Percentiles rank a stretch among this genome's conserved stretches.
Conservation (phyloP, 2,888 invertebrate species). For the Chaetoderma sp. region DNA sequence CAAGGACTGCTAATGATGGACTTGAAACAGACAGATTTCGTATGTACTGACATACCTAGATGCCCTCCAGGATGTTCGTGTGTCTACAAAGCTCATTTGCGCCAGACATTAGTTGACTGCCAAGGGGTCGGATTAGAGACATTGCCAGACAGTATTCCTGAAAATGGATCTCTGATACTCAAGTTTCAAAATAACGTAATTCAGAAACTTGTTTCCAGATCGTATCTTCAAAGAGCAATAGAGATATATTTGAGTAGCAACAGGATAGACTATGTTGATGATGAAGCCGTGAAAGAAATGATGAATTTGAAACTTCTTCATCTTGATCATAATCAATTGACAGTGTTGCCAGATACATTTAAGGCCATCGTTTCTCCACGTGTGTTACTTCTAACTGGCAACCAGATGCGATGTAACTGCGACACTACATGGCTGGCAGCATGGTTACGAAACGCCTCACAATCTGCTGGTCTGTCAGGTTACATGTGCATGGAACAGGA, state of each 20-base stretch:
- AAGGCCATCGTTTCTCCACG: background rate
- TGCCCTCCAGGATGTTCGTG: background rate
- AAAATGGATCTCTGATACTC: background rate
- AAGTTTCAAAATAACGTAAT: conserved; percentile 2
- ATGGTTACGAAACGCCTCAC: background rate
- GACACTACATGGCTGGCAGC: background rate
- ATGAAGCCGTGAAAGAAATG: background rate
- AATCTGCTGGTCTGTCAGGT: background rate
- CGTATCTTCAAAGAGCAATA: background rate
- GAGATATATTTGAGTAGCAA: background rate
- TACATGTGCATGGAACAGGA: background rate
- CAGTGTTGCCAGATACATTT: background rate
- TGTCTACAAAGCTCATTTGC: background rate
- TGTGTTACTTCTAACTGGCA: background rate
- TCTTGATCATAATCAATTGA: background rate
- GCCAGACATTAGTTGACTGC: background rate
- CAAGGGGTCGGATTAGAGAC: background rate
- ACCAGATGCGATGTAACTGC: background rate
- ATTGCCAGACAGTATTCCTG: background rate
- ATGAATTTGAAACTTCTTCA: background rate
- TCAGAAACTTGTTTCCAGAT: background rate
- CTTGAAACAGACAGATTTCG: background rate
- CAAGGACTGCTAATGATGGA: background rate
- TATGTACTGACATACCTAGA: background rate
- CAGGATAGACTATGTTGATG: background rate